phyloP scores from a whole-genome alignment of 2,888 invertebrate species.

The Acanthosepion esculentum region DNA sequence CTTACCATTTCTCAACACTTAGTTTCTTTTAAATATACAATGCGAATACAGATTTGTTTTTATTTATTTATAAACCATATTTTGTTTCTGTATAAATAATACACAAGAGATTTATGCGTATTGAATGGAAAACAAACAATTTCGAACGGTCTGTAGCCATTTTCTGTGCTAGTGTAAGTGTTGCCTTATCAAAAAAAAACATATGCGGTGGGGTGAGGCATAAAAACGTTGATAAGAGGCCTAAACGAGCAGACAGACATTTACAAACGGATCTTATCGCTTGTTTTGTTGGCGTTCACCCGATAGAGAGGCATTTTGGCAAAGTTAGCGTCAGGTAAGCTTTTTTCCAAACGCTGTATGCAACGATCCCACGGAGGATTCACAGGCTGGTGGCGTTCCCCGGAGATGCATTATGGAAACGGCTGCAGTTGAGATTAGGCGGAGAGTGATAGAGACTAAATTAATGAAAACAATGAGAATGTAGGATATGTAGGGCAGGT shows the following conservation, averaged over 20 bases:
- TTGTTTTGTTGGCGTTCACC: not conserved
- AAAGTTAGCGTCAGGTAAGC: not conserved
- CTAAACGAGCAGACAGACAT: conserved; percentile 1
- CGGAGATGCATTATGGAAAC: not conserved
- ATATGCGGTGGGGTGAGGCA: not conserved
- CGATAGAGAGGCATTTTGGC: not conserved
- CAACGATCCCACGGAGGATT: conserved; percentile 9
- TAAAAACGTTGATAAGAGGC: not conserved
- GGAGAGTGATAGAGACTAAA: not conserved
- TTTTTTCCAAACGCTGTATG: not conserved
- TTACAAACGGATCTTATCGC: not conserved
- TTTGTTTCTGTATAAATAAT: not conserved
- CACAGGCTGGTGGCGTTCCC: not conserved
- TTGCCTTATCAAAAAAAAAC: not conserved
- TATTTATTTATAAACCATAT: not conserved
- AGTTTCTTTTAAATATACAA: no score
- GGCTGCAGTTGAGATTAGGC: not conserved
- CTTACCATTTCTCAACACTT: no score
- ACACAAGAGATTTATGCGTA: not conserved
- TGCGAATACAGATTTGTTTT: not conserved
- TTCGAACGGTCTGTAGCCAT: not conserved
- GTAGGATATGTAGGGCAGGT: not conserved
- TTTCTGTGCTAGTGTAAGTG: not conserved
- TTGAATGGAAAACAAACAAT: not conserved
- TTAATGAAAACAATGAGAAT: not conserved